phyloP scores from a whole-genome alignment of 2,888 invertebrate genomes.

The Leucania comma region DNA sequence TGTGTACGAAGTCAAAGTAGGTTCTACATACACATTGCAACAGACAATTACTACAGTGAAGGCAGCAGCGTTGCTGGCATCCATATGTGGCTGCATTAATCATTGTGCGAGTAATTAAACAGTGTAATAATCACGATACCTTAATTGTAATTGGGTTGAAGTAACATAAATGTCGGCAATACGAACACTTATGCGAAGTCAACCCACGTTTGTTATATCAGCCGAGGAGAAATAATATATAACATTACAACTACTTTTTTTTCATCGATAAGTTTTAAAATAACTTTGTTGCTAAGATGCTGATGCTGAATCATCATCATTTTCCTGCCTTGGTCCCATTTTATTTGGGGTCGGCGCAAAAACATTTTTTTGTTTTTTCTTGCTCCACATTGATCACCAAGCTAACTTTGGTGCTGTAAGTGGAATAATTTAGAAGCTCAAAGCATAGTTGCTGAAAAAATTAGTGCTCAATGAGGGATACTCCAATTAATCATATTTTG shows the following conservation, averaged over 20 bases:
- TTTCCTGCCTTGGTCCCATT: too few species aligned
- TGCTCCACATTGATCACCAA: too few species aligned
- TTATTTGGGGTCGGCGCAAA: too few species aligned
- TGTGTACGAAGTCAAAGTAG: conserved; percentile 5
- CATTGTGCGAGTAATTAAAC: conserved; percentile 53
- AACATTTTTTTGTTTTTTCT: too few species aligned
- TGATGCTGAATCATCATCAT: too few species aligned
- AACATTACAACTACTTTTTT: conserved; percentile 11
- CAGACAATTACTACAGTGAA: conserved; percentile 30
- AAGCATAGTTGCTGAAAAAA: too few species aligned
- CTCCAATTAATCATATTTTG: neutral
- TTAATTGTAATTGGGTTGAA: conserved; percentile 55
- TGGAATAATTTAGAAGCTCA: too few species aligned
- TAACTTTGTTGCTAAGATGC: too few species aligned
- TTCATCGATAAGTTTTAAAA: too few species aligned
- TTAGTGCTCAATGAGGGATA: too few species aligned
- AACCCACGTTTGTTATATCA: conserved; percentile 25
- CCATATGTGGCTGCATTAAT: conserved; percentile 46
- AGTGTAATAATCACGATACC: conserved; percentile 58
- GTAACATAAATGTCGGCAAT: conserved; percentile 52
- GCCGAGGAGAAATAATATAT: conserved; percentile 6
- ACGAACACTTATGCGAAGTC: conserved; percentile 24
- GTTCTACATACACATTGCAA: conserved; percentile 40
- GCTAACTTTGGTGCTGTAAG: too few species aligned
- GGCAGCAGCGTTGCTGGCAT: conserved; percentile 27